These are phyloP conservation scores for Camponotus pennsylvanicus DNA, from an alignment of 1,140 invertebrate genomes.

Conservation along the genomic window DNA sequence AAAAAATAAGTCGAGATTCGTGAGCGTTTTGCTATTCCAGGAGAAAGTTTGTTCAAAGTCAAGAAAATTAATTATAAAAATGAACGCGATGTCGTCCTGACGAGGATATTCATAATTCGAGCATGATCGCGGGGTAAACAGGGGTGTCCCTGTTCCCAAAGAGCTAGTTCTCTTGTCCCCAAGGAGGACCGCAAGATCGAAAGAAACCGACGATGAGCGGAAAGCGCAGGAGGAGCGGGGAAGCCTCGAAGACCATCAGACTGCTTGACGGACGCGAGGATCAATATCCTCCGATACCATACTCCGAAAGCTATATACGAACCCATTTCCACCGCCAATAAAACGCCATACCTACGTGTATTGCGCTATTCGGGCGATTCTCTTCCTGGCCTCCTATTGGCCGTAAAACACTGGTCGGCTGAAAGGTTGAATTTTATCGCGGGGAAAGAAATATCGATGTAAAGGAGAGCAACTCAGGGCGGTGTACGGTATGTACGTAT, in stretches of 20 bases:
- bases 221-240: slow-evolving; percentile 62
- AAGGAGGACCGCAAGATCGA: slow-evolving; percentile 25
- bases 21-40: background rate
- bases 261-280: slow-evolving; percentile 86
- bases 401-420: slow-evolving; percentile 84
- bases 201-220: slow-evolving; percentile 68
- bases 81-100: background rate
- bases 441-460: slow-evolving; percentile 83
- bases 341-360: slow-evolving; percentile 85
- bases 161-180: slow-evolving; percentile 44
- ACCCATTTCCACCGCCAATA: slow-evolving; percentile 85
- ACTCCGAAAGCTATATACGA: slow-evolving; percentile 84
- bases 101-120: slow-evolving; percentile 21
- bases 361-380: slow-evolving; percentile 83
- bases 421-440: slow-evolving; percentile 85
- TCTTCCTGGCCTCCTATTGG: slow-evolving; percentile 84
- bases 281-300: slow-evolving; percentile 86
- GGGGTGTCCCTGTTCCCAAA: slow-evolving; percentile 30
- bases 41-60: background rate
- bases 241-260: slow-evolving; percentile 82
- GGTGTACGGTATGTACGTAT: slow-evolving; percentile 51
- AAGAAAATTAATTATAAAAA: background rate
- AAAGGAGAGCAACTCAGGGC: slow-evolving; percentile 73
- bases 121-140: slow-evolving; percentile 25
- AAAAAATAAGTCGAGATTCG: background rate